Base-by-base conservation (phyloP, 2,113 vertebrate genomes). In the Eolophus roseicapilla region DNA sequence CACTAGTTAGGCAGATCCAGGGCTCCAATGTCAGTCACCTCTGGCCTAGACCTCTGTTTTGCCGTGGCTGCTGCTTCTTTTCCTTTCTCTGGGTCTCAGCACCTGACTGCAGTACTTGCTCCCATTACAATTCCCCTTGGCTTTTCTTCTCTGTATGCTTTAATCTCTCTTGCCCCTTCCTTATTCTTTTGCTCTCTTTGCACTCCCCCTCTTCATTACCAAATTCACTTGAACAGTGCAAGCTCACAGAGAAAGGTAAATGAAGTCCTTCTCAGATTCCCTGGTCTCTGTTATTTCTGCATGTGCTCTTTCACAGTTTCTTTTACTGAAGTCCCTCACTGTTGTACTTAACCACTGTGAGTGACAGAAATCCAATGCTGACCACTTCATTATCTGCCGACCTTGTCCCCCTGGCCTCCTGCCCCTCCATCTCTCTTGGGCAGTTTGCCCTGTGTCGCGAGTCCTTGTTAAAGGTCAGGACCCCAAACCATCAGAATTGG, bases 321-420 rank as follows among this genome's bases (percentile, higher is more conserved):
- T 84, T 89, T 82, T 28, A 43, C 92, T 94, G 91, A 59, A 94
- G 96, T 89, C 95, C 91, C 86, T 96, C 95, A 37, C 92, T 90
- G 97, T 73, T 97, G 94, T 95, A 94, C 86, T 98, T 97, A 96
- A 97, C 80, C 82, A 94, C 91, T 0, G 6, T 98, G 98, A 99
- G 98, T 99, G 99, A 99, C 99, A 99, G 99, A 99, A 99, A 99
- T 98, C 98, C 99, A 98, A 99, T 99, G 98, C 98, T 98, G 98
- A 98, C 98, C 98, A 99, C 98, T 99, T 99, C 98, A 99, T 99
- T 99, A 99, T 98, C 95, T 94, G 85, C 97, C 96, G 98, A 98
- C 98, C 97, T 97, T 94, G 98, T 97, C 97, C 98, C 98, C 97
- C 97, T 97, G 98, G 98, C 97, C 97, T 98, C 96, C 97, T 97